Evolutionary conservation across 2,113 vertebrate species (phyloP), one percentile per base, ranked within the genome.

Genomic region (Saccopteryx leptura): DNA sequence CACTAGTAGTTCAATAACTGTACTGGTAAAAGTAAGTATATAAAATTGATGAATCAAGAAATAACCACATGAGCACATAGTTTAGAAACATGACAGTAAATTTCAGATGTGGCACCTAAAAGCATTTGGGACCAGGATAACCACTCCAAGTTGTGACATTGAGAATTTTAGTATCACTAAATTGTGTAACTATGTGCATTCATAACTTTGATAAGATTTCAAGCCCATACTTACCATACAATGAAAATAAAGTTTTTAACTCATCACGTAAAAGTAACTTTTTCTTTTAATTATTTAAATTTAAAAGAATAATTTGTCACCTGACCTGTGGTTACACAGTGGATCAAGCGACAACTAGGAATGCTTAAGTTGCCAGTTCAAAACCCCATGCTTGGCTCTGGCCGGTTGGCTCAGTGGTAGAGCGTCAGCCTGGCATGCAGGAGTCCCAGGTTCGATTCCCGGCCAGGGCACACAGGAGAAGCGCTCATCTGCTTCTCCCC

Each of bases 201-300:
- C 14, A 24, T 54, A 76, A 65, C 18, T 60, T 33, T 24, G 69
- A 12, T 61, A 68, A 52, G n/a, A 63, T 60, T 61, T 78, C 31
- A 95, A 93, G 52, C 46, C 46, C 58, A 28, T 76, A 19, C 31
- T 60, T 83, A 75, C 10, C 58, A 89, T 50, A 58, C 23, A 63
- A 82, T 17, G 33, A 76, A 72, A 91, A 87, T 54, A 39, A 88
- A 58, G 18, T 60, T 84, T 68, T 28, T 50, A 81, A 75, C 66
- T 84, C 84, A 79, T 31, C 87, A 21, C 28, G 4, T 74, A 60
- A 82, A 91, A 54, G 58, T 15, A 7, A 3, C 50, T 84, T 82
- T 82, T 76, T n/a, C 33, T 65, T 83, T 72, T 71, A 79, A 85
- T 71, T 91, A 86, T 61, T 74, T 82, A 80, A 86, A 87, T 15